Evolutionary conservation across 2,113 vertebrate genomes (phyloP), one percentile per base, ranked within the genome.

Genomic region (Mormyrus lacerda): DNA sequence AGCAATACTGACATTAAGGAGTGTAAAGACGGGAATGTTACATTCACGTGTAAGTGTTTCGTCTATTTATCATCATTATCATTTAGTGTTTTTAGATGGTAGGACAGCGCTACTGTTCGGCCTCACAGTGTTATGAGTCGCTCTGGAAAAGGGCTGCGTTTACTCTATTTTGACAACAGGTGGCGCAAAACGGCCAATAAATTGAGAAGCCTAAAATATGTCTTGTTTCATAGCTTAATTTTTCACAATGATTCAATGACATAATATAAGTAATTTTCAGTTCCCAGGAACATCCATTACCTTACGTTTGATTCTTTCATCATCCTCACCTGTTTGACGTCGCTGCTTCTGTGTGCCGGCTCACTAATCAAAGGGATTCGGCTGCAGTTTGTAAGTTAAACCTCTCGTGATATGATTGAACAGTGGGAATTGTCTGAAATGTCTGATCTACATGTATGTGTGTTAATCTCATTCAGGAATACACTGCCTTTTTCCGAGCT

Each of bases 1-100:
- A 97, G 97, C 10, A 94, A 97, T 85, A 97, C 97, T 90, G 94
- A 92, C 0, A 97, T 99, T 89, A 95, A 94, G 88, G 97, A 98
- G 91, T 99, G 98, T 94, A 98, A 95, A 94, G 97, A 98, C 91
- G 97, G 97, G 96, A 97, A 96, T 0, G 94, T 99, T 91, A 96
- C 96, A 82, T 97, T 96, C 87, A 96, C 95, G 90, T 96, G 98
- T 99, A 96, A 97, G 97, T 97, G 90, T 87, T 35, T 8, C 13
- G 31, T 86, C 21, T 79, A 50, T 88, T 88, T 44, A 42, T 87
- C 2, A 24, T 42, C 8, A 3, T 13, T 4, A 45, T 1, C 44
- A 35, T 35, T 61, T 44, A 1, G n/a, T 35, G 31, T 48, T 55
- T 42, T 87, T n/a, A 58, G 31, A 35, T 15, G 24, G 47, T 24